Evolutionary conservation across 1,140 invertebrate species (phyloP), one percentile per base, ranked within the genome.

Genomic region (Leptinotarsa defecta): DNA sequence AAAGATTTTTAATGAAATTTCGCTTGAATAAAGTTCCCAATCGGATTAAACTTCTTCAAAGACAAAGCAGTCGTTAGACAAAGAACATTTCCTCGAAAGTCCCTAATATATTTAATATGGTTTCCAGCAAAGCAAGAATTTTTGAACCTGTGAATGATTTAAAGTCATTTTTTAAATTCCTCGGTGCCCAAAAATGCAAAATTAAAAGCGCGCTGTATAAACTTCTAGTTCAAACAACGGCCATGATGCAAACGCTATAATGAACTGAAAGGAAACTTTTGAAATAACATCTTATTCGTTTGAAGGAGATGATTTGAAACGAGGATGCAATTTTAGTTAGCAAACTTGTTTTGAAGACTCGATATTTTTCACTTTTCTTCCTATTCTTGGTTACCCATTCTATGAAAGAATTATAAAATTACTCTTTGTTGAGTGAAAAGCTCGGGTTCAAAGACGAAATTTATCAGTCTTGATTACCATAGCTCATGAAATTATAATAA

Each of bases 251-350:
- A 19, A 17, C n/a, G 52, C 52, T 57, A 57, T 57, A 57, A 57
- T 57, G 52, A 57, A 57, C 52, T 57, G 52, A 57, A 15, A 43
- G 8, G 34, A 43, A 57, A 57, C 52, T 57, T 57, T 57, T n/a
- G n/a, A 57, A 57, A 57, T 57, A 57, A 57, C 52, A 57, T n/a
- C 52, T 57, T 57, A 57, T 57, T 57, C 52, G 15, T 19, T 57
- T 57, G 52, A 19, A 17, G 15, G 17, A 19, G n/a, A 57, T 57
- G 17, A 57, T 57, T 13, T 57, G 13, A 57, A 57, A 17, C 34
- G 8, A 11, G 8, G 34, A 43, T 43, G 8, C 34, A 43, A 43
- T 43, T 43, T 43, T 43, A 43, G 34, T 43, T 43, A 43, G 34
- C 34, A 43, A 8, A 8, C 34, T 43, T 43, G 34, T 43, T 43